Conservation (phyloP, 2,888 invertebrate species). For the Cryptocephalus moraei region DNA sequence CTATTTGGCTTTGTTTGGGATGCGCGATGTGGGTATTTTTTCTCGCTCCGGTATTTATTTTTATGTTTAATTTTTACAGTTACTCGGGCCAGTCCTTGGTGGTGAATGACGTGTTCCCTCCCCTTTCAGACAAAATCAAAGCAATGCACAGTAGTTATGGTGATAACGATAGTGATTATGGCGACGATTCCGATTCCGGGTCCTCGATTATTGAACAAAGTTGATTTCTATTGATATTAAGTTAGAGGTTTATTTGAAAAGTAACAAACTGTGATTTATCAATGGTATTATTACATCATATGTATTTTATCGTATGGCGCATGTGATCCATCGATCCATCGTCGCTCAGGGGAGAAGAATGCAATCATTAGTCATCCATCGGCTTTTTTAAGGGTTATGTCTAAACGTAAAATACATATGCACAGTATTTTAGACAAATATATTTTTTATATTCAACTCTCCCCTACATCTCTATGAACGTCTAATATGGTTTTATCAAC, state of each 20-base stretch:
- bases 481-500: too few relatives aligned
- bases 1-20: not conserved
- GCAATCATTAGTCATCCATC: constrained; percentile 3
- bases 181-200: constrained; percentile 17
- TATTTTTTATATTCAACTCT: too few relatives aligned
- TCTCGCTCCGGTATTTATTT: too few relatives aligned
- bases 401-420: too few relatives aligned
- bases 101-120: constrained; percentile 88
- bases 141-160: constrained; percentile 8
- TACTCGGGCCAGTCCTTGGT: constrained; percentile 86
- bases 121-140: constrained; percentile 37
- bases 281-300: constrained; percentile 15
- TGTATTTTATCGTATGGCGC: constrained; percentile 14
- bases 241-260: constrained; percentile 2
- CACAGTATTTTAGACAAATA: too few relatives aligned
- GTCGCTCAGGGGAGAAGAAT: not conserved
- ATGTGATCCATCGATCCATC: too few relatives aligned
- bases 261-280: constrained; percentile 16
- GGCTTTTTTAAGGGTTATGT: too few relatives aligned
- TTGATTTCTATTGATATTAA: constrained; percentile 1
- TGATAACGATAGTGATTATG: constrained; percentile 16
- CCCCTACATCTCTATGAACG: too few relatives aligned
- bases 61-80: constrained; percentile 55
- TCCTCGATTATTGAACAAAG: constrained; percentile 9
- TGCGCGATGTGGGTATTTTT: not conserved